Base-by-base conservation (phyloP, 2,113 vertebrate species). In the Erythrolamprus reginae region DNA sequence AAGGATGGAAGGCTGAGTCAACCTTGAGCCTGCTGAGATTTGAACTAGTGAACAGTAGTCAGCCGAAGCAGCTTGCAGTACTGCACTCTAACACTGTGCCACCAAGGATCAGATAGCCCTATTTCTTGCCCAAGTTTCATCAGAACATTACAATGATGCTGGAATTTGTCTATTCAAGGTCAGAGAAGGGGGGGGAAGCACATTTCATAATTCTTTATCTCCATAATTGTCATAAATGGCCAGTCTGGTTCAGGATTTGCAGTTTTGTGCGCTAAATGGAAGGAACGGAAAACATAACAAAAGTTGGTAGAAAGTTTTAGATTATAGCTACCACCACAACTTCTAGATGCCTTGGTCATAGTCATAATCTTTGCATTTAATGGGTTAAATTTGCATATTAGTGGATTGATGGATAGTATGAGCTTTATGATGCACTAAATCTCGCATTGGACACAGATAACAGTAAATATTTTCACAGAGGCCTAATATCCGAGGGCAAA, bases 401-500 rank as follows among this genome's bases (percentile, higher is more conserved):
- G 33, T 88, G 53, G 33, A 8, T 82, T 88, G 28, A 82, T 61
- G 33, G 50, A 84, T 45, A 33, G 45, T 24, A 58, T 26, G 56
- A 77, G 45, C 38, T 23, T 91, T 28, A 83, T 61, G 90, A 47
- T 84, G 45, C 23, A 42, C 45, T 88, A 50, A 42, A 28, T 45
- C 61, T 0, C 0, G 3, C 5, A 55, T 21, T 82, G 92, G 87
- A 90, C 61, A 77, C 90, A 23, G 0, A 0, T 50, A 89, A 56
- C 4, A 5, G 56, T 0, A 0, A 88, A 90, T 92, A 92, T 88
- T 87, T 87, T 88, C 70, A 89, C 91, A 86, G 89, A 87, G 94
- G 2, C 87, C 61, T 90, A 0, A 91, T 89, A 82, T 83, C 92
- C 93, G 85, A 65, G 24, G 0, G 19, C 93, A 50, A 84, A 33